phyloP scores from a whole-genome alignment of 30 jellyfish, hydroid and myxozoan genomes.

The Turritopsis dohrnii region DNA sequence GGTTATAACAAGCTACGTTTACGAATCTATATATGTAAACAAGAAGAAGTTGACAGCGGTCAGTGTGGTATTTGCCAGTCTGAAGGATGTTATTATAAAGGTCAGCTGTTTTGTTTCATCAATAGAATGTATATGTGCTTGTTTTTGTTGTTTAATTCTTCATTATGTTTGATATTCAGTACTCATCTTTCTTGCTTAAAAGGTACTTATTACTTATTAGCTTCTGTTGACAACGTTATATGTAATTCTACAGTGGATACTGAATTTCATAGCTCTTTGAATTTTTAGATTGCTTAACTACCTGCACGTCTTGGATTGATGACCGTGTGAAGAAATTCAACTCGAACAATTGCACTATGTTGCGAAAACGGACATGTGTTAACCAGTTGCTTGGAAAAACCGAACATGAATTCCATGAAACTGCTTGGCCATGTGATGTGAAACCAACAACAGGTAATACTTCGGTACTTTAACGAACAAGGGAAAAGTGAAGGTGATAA shows the following conservation, averaged over 20 bases:
- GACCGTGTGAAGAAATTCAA: background rate
- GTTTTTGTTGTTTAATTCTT: background rate
- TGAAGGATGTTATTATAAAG: slow-evolving; percentile 24
- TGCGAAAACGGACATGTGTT: background rate
- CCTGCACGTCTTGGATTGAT: background rate
- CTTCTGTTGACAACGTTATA: too few relatives aligned
- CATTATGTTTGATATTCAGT: too few relatives aligned
- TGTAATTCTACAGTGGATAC: too few relatives aligned
- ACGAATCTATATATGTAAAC: slow-evolving; percentile 17
- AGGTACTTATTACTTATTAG: too few relatives aligned
- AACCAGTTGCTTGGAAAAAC: slow-evolving; percentile 3
- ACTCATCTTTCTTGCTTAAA: too few relatives aligned
- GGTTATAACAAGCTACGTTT: slow-evolving; percentile 6
- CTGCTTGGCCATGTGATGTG: background rate
- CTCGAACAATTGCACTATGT: background rate
- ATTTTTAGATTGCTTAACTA: background rate
- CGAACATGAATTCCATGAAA: background rate
- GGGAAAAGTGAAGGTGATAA: background rate
- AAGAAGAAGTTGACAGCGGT: slow-evolving; percentile 14
- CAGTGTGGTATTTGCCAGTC: slow-evolving; percentile 6
- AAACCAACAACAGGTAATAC: background rate
- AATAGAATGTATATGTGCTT: background rate
- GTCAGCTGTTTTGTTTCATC: background rate
- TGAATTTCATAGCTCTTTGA: too few relatives aligned
- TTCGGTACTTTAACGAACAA: background rate